phyloP scores from a whole-genome alignment of 2,888 invertebrate genomes.

The Apodemia mormo region DNA sequence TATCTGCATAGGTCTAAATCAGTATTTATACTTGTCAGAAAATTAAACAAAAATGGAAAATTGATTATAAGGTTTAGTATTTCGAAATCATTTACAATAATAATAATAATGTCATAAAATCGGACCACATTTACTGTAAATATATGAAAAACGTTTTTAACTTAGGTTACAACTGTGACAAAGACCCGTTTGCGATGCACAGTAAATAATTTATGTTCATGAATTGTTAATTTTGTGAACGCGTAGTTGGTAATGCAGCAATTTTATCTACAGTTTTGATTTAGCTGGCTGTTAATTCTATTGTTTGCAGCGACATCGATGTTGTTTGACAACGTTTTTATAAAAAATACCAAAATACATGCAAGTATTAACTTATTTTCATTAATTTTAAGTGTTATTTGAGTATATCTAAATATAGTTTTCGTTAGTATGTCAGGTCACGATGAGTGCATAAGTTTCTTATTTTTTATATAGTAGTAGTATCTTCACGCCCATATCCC shows the following conservation, averaged over 20 bases:
- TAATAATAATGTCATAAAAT: no score
- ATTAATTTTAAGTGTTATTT: background rate
- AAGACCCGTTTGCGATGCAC: no score
- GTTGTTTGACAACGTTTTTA: background rate
- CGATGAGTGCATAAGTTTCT: background rate
- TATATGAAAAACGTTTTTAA: no score
- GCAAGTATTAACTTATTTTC: background rate
- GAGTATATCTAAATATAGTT: background rate
- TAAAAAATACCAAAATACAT: background rate
- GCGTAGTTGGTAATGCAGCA: background rate
- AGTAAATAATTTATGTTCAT: background rate
- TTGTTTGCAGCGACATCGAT: background rate
- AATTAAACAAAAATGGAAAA: background rate
- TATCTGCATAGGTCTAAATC: background rate
- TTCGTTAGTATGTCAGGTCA: background rate
- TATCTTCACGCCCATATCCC: no score
- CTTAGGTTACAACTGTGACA: no score
- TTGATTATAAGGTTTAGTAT: background rate
- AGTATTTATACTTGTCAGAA: background rate
- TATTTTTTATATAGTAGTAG: constrained; percentile 16
- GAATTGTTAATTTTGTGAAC: background rate
- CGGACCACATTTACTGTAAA: no score
- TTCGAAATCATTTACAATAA: no score
- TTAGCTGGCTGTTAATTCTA: background rate
- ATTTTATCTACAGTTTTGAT: background rate